Evolutionary conservation across 2,888 invertebrate genomes (phyloP).

Genomic region (Pyrochroa serraticornis): DNA sequence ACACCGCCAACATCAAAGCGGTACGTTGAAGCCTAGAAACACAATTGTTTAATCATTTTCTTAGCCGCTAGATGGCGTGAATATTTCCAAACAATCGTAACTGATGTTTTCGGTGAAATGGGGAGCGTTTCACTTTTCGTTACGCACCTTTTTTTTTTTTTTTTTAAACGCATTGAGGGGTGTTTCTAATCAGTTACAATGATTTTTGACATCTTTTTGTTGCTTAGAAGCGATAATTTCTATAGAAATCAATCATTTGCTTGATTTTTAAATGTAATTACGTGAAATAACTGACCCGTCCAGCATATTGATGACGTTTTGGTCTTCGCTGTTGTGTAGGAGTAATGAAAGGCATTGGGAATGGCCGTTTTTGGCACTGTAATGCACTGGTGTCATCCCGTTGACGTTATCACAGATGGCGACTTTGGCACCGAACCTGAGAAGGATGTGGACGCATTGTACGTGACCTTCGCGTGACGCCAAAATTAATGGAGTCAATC

Average conservation of each 20-base stretch:
- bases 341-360: slow-evolving; percentile 62
- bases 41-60: too few species aligned
- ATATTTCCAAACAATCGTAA: too few species aligned
- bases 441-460: slow-evolving; percentile 63
- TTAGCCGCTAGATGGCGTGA: too few species aligned
- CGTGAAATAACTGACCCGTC: slow-evolving; percentile 52
- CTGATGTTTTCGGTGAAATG: too few species aligned
- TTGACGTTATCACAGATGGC: slow-evolving; percentile 56
- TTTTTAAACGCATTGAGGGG: too few species aligned
- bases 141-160: too few species aligned
- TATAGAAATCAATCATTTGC: too few species aligned
- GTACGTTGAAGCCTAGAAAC: slow-evolving; percentile 59
- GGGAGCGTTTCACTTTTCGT: too few species aligned
- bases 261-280: too few species aligned
- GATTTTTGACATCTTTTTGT: too few species aligned
- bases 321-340: slow-evolving; percentile 60
- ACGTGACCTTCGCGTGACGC: slow-evolving; percentile 64
- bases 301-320: slow-evolving; percentile 55
- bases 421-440: slow-evolving; percentile 64
- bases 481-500: slow-evolving; percentile 63
- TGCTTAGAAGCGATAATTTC: slow-evolving; percentile 1
- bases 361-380: slow-evolving; percentile 61
- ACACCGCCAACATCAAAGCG: slow-evolving; percentile 65
- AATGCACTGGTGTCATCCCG: slow-evolving; percentile 53
- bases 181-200: too few species aligned